Evolutionary conservation across 1,140 invertebrate species (phyloP).

Genomic region (Bombus superbus): DNA sequence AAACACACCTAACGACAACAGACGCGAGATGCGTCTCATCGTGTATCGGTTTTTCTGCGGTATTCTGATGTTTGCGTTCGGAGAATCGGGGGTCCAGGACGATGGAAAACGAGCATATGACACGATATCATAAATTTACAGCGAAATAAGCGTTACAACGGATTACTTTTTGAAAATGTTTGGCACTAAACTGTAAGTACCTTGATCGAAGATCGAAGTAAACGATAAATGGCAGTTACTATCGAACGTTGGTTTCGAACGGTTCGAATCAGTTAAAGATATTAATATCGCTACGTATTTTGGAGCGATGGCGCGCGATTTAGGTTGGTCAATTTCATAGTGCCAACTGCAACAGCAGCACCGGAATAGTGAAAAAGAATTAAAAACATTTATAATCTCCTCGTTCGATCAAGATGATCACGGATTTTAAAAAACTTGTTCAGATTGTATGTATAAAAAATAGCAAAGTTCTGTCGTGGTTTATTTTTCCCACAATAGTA

Average conservation of each 20-base stretch:
- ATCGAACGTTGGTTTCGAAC: not conserved
- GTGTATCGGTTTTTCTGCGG: not conserved
- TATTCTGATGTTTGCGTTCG: not conserved
- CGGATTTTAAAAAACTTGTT: too few species aligned
- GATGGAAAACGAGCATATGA: not conserved
- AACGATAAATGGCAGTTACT: not conserved
- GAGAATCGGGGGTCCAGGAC: not conserved
- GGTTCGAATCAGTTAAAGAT: not conserved
- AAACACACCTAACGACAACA: conserved; percentile 26
- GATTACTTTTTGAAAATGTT: not conserved
- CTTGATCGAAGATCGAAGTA: not conserved
- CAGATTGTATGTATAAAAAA: too few species aligned
- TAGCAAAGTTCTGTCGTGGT: too few species aligned
- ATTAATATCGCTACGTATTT: not conserved
- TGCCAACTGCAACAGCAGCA: too few species aligned
- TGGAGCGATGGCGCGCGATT: too few species aligned
- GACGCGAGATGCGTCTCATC: not conserved
- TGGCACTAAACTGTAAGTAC: fast-evolving
- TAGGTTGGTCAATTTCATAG: too few species aligned
- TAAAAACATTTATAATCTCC: too few species aligned
- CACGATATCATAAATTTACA: not conserved
- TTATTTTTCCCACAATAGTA: too few species aligned
- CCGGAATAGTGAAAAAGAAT: too few species aligned
- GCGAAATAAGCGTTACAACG: not conserved
- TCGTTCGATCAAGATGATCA: too few species aligned